Base-by-base conservation (phyloP, 1,140 invertebrate species). In the Steinernema khuongi region DNA sequence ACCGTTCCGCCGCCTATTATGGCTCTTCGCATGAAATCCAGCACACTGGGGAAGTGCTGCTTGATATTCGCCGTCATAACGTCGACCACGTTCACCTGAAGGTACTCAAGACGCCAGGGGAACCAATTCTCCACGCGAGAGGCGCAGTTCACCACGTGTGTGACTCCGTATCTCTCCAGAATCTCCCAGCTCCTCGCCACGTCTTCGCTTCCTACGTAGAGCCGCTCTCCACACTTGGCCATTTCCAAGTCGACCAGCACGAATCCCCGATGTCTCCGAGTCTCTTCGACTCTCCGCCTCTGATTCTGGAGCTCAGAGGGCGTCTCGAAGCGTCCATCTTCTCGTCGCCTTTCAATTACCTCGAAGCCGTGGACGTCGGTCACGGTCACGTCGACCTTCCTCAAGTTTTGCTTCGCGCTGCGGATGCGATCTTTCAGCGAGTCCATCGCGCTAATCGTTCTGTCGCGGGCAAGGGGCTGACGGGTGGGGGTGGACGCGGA, bases 161-260 rank as follows among this genome's bases (percentile, higher is more conserved):
- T 89, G 33, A 94, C 90, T 31, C 89, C 84, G 82, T 89, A 88
- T 70, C 86, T 68, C 18, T 86, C 72, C 36, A 93, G 85, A 32
- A 91, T 87, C 68, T 88, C 86, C 31, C 83, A 66, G 33, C 88
- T 86, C 33, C 80, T 86, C 43, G 89, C 89, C 77, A 92, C 91
- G 88, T 94, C 92, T 86, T 94, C 92, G 0, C 92, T 93, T 2
- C 92, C 92, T 70, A 26, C 50, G 50, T 60, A 60, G 93, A 41
- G 36, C 36, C 36, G 36, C 36, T 60, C 22, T 60, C 50, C 50
- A 26, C 7, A 60, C 50, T 60, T 60, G 14, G 7, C 50, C 50
- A 60, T 7, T 22, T 60, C 14, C 7, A 60, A 22, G 50, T 60
- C 50, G 50, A 60, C 50, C 7, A 60, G 7, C 7, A 60, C 50